phyloP scores from a whole-genome alignment of 2,888 invertebrate species.

The Idaea dimidiata region DNA sequence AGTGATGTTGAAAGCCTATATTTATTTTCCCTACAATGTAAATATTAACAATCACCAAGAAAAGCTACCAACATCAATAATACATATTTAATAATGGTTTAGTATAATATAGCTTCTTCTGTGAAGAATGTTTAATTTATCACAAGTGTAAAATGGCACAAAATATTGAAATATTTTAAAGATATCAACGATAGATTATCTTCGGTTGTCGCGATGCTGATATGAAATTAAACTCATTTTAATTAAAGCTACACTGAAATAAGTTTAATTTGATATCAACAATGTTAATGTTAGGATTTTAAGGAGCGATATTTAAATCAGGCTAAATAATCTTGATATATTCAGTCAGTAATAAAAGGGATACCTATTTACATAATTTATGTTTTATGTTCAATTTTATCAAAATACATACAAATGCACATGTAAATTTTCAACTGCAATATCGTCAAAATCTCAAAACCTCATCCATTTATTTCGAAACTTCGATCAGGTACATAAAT shows the following conservation, averaged over 20 bases:
- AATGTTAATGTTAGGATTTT: too few relatives aligned
- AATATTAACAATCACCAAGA: background rate
- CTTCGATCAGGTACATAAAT: constrained; percentile 5
- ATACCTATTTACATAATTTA: too few relatives aligned
- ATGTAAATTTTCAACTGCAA: background rate
- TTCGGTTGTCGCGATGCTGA: too few relatives aligned
- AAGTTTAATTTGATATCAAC: too few relatives aligned
- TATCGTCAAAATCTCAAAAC: too few relatives aligned
- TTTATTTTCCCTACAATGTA: background rate
- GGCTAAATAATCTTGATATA: too few relatives aligned
- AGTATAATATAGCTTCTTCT: background rate
- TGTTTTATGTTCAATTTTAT: background rate
- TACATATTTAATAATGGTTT: background rate
- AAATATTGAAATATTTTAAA: background rate
- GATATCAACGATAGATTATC: too few relatives aligned
- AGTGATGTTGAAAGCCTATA: background rate
- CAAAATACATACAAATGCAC: background rate
- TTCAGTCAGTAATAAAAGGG: too few relatives aligned
- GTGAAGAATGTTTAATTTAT: background rate
- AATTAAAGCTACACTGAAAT: too few relatives aligned
- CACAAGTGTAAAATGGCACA: background rate
- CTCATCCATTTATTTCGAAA: background rate
- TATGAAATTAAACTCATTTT: too few relatives aligned
- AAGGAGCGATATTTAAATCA: too few relatives aligned
- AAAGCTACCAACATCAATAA: background rate